These are phyloP conservation scores for Mustelus asterias DNA, from an alignment of 2,113 vertebrate genomes.

Conservation along the genomic window DNA sequence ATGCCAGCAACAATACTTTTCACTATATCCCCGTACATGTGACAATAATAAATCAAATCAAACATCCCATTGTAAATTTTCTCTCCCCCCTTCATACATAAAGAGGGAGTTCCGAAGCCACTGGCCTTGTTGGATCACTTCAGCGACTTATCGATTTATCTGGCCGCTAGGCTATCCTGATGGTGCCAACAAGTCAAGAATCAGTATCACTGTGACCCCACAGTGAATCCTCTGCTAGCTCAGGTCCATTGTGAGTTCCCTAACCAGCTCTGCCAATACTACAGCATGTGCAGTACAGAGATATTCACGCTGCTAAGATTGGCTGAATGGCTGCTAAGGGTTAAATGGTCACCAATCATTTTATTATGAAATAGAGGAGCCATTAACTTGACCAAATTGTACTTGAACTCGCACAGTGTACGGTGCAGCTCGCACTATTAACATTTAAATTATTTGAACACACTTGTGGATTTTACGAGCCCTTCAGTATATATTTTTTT, in stretches of 20 bases:
- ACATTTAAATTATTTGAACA: constrained; percentile 37
- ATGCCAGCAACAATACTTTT: too few species aligned
- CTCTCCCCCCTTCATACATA: too few species aligned
- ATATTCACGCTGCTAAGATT: neutral
- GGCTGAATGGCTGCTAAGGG: neutral
- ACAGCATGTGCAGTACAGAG: neutral
- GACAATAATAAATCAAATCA: too few species aligned
- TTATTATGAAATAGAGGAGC: neutral
- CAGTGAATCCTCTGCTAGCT: neutral
- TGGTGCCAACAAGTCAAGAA: neutral
- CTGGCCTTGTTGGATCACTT: neutral
- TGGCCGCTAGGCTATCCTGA: neutral
- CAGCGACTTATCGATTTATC: neutral
- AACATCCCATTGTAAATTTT: too few species aligned
- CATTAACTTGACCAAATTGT: constrained; percentile 12
- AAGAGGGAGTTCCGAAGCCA: neutral
- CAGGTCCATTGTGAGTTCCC: neutral
- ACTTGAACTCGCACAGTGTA: neutral
- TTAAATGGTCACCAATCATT: constrained; percentile 24
- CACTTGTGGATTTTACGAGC: constrained; percentile 31
- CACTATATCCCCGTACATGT: too few species aligned
- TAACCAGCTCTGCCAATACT: neutral
- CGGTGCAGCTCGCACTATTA: neutral
- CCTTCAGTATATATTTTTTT: neutral
- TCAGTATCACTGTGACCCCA: neutral